A percentile compares a stretch with the other conserved stretches of the same genome.
phyloP scores from a whole-genome alignment of 2,113 vertebrate genomes.

The Numida meleagris region DNA sequence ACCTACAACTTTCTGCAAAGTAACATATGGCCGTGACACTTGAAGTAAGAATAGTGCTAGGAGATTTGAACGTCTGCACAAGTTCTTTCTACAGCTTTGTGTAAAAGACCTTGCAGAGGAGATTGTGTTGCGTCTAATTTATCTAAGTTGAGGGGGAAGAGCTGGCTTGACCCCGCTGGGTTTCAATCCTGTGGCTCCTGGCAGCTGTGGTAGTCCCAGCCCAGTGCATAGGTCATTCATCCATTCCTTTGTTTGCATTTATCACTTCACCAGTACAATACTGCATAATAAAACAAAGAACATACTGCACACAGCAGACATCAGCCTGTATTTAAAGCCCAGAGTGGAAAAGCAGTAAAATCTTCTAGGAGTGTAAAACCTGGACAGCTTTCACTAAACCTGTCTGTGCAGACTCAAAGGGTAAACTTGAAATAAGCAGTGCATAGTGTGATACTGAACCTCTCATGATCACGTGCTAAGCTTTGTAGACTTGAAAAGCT shows the following conservation, averaged over 20 bases:
- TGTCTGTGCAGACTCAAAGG: not conserved
- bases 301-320: not conserved
- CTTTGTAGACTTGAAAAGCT: conserved; percentile 6
- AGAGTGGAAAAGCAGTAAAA: conserved; percentile 15
- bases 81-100: not conserved
- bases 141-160: not conserved
- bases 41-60: not conserved
- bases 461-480: not conserved
- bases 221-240: not conserved
- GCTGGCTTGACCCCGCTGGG: not conserved
- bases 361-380: conserved; percentile 15
- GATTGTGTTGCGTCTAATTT: not conserved
- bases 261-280: not conserved
- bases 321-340: conserved; percentile 6
- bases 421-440: not conserved
- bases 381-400: conserved; percentile 3
- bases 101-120: fast-evolving
- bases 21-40: not conserved
- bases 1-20: not conserved
- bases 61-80: not conserved
- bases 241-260: not conserved
- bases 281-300: not conserved
- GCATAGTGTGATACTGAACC: not conserved
- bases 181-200: not conserved
- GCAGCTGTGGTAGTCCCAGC: not conserved